Evolutionary conservation across 2,888 invertebrate species (phyloP), one percentile per base, ranked within the genome.

Genomic region (Tricholauxania praeusta): DNA sequence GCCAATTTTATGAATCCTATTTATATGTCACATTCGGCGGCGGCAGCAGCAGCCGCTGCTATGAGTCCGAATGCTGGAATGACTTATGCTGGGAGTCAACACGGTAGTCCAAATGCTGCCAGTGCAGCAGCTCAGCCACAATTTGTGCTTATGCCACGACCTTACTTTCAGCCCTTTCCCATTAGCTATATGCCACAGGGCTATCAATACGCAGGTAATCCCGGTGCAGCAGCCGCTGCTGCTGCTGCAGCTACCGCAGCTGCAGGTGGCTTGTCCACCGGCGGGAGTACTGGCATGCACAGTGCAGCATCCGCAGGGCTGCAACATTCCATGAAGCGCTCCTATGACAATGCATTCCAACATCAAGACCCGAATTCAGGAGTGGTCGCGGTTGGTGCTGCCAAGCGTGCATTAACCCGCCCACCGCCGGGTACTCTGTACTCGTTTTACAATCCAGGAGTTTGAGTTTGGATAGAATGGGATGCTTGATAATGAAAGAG

Each of bases 311-410:
- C 78, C 7, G 74, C 78, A 1, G 76, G 79, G 19, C 68, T 80
- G 62, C 76, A 80, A 2, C 78, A 81, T 47, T 90, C 88, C 59
- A 89, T 92, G 75, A 94, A 94, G 84, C 89, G 94, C 3, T 90
- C 90, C 0, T 94, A 93, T 88, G 93, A 93, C 57, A 91, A 91
- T 80, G 93, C 93, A 1, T 94, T 94, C 80, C 89, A 91, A 1
- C 89, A 89, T 14, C 89, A 86, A 47, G 79, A 82, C 0, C 77
- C 82, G 28, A 82, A 82, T 19, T 80, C 80, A 0, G 39, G 7
- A 10, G 28, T 28, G 2, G 28, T 28, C 3, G 81, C 82, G 10
- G 80, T 83, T 12, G 84, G 82, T 74, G 85, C 86, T 17, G 84
- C 87, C 39, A 87, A 87, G 67, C 80, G 87, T 14, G 85, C 84